Conservation (phyloP, 2,888 invertebrate genomes). For the Fissipunctia ypsillon region DNA sequence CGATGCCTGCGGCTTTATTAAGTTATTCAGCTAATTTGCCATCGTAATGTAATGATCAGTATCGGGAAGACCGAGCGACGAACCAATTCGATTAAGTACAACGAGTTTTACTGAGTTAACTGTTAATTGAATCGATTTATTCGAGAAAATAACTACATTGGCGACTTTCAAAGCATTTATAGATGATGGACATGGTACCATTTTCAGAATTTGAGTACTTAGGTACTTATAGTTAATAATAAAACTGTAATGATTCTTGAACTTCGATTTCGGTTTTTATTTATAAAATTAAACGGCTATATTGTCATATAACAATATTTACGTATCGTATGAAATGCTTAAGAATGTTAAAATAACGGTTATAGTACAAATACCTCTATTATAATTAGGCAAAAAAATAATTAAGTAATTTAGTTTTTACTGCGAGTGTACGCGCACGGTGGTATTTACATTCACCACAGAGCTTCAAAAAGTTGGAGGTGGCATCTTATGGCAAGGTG, state of each 20-base stretch:
- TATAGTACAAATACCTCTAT: constrained; percentile 2
- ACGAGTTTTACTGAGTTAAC: constrained; percentile 42
- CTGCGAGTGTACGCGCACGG: constrained; percentile 15
- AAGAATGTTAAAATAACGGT: constrained; percentile 32
- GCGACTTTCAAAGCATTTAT: constrained; percentile 8
- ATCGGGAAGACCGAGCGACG: constrained; percentile 37
- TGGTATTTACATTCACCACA: constrained; percentile 5
- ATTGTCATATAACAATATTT: not conserved
- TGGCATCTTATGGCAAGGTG: not conserved
- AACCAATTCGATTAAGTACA: constrained; percentile 57
- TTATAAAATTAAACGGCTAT: not conserved
- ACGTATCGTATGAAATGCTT: not conserved
- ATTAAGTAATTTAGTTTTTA: constrained; percentile 34
- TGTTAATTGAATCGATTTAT: constrained; percentile 47
- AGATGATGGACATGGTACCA: constrained; percentile 13
- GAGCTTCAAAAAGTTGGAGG: constrained; percentile 27
- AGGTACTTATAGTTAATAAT: not conserved
- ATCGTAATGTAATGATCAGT: constrained; percentile 57
- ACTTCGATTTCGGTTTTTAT: constrained; percentile 18
- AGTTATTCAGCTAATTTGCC: constrained; percentile 54
- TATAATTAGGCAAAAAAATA: constrained; percentile 25
- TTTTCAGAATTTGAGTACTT: constrained; percentile 13
- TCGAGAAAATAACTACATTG: constrained; percentile 26
- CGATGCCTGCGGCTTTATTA: constrained; percentile 46
- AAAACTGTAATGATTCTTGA: constrained; percentile 1